These are phyloP conservation scores for Heptranchias perlo DNA, from an alignment of 2,113 vertebrate species.

Conservation along the genomic window DNA sequence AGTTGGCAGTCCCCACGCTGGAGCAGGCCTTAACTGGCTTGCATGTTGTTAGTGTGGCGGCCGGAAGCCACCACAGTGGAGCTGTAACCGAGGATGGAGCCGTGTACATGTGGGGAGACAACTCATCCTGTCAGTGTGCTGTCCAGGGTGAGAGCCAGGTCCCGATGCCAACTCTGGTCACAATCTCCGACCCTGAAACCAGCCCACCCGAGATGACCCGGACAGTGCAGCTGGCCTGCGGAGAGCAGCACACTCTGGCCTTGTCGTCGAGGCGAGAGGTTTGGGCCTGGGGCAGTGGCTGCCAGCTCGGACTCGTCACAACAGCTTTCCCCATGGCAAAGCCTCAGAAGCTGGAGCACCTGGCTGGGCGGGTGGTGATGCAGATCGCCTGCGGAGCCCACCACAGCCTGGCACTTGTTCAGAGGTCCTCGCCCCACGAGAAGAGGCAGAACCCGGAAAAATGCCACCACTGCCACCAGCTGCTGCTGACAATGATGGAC, in stretches of 20 bases:
- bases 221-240: conserved; percentile 81
- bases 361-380: conserved; percentile 78
- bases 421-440: conserved; percentile 69
- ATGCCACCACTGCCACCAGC: conserved; percentile 86
- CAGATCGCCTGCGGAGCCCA: conserved; percentile 84
- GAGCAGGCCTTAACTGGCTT: conserved; percentile 75
- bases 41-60: conserved; percentile 71
- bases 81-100: conserved; percentile 78
- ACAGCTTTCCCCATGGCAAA: conserved; percentile 71
- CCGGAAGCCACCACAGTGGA: conserved; percentile 81
- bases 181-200: conserved; percentile 65
- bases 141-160: conserved; percentile 61
- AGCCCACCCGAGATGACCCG: conserved; percentile 61
- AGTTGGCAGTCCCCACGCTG: conserved; percentile 56
- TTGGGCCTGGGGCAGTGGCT: conserved; percentile 94
- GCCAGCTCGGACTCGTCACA: conserved; percentile 75
- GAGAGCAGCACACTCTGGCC: conserved; percentile 81
- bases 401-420: conserved; percentile 87
- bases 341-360: conserved; percentile 82
- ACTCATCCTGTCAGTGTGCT: conserved; percentile 84
- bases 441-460: conserved; percentile 74
- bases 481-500: conserved; percentile 93
- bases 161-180: conserved; percentile 72
- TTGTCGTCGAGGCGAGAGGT: conserved; percentile 77
- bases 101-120: conserved; percentile 94